Conservation (phyloP, 2,113 vertebrate genomes). For the Zingel zingel region DNA sequence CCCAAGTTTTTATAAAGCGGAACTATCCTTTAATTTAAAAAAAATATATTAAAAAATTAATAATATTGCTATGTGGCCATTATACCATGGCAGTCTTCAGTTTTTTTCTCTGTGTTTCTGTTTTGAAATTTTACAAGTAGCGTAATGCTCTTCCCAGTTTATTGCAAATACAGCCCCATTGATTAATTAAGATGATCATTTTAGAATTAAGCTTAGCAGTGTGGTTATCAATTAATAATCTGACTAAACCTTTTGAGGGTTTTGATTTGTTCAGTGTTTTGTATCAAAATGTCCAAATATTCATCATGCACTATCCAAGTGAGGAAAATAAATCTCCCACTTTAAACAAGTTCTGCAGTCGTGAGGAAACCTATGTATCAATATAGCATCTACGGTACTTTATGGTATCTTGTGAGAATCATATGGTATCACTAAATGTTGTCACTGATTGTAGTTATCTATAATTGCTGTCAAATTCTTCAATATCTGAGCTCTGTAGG, state of each 20-base stretch:
- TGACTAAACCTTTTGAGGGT: constrained; percentile 59
- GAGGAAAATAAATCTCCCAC: constrained; percentile 1
- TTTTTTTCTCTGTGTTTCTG: constrained; percentile 6
- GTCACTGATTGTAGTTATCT: constrained; percentile 58
- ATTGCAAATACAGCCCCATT: constrained; percentile 4
- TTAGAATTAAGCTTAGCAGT: constrained; percentile 16
- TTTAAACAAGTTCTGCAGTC: constrained; percentile 20
- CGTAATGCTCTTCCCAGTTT: constrained; percentile 26
- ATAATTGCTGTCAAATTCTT: constrained; percentile 43
- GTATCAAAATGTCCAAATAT: constrained; percentile 73
- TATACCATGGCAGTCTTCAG: neutral
- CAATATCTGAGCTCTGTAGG: constrained; percentile 25
- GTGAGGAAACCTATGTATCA: constrained; percentile 36
- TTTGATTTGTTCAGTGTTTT: constrained; percentile 69
- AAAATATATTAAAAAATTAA: too few relatives aligned
- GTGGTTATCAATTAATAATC: constrained; percentile 38
- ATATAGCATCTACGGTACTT: constrained; percentile 48
- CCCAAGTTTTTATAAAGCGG: neutral
- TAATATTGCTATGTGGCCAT: neutral
- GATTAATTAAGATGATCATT: constrained; percentile 22
- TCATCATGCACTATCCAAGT: constrained; percentile 16
- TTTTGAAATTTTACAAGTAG: neutral
- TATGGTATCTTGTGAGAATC: constrained; percentile 44
- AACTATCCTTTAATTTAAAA: neutral
- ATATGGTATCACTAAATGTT: constrained; percentile 56